Evolutionary conservation across 2,113 vertebrate genomes (phyloP).

Genomic region (Silurus meridionalis): DNA sequence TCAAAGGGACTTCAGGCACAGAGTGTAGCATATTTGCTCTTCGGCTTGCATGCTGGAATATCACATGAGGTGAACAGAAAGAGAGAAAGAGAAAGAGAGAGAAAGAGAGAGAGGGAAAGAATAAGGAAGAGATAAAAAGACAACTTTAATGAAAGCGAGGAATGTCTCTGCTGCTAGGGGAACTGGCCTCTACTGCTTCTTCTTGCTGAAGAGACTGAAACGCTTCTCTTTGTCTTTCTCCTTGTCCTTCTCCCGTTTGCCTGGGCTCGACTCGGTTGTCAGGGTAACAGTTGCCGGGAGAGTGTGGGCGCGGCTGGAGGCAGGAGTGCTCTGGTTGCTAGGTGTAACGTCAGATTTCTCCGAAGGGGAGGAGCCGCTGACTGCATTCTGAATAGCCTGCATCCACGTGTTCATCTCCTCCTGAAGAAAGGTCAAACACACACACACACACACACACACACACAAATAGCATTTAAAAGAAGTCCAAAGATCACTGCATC

Average conservation of each 20-base stretch:
- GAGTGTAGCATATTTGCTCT: slow-evolving; percentile 85
- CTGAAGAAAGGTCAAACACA: slow-evolving; percentile 62
- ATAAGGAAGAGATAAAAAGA: slow-evolving; percentile 66
- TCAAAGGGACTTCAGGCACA: slow-evolving; percentile 86
- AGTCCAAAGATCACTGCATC: not conserved
- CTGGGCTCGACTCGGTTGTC: slow-evolving; percentile 88
- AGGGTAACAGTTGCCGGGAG: slow-evolving; percentile 85
- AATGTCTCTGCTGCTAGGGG: slow-evolving; percentile 50
- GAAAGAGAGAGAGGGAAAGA: slow-evolving; percentile 48
- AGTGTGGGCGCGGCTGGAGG: slow-evolving; percentile 89
- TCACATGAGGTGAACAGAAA: slow-evolving; percentile 79
- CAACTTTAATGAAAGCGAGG: slow-evolving; percentile 44
- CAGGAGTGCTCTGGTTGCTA: slow-evolving; percentile 89
- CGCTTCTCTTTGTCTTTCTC: slow-evolving; percentile 91
- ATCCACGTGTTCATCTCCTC: slow-evolving; percentile 99
- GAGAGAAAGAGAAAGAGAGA: slow-evolving; percentile 64
- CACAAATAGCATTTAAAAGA: not conserved
- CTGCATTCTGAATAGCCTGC: slow-evolving; percentile 87
- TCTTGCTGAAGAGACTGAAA: slow-evolving; percentile 98
- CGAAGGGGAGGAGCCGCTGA: slow-evolving; percentile 66
- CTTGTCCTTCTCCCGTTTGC: slow-evolving; percentile 93
- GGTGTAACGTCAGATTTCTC: slow-evolving; percentile 81
- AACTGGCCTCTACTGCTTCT: slow-evolving; percentile 82
- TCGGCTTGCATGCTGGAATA: slow-evolving; percentile 89
- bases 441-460: not conserved